Base-by-base conservation (phyloP, 2,113 vertebrate species). In the Halcyon malimbica region DNA sequence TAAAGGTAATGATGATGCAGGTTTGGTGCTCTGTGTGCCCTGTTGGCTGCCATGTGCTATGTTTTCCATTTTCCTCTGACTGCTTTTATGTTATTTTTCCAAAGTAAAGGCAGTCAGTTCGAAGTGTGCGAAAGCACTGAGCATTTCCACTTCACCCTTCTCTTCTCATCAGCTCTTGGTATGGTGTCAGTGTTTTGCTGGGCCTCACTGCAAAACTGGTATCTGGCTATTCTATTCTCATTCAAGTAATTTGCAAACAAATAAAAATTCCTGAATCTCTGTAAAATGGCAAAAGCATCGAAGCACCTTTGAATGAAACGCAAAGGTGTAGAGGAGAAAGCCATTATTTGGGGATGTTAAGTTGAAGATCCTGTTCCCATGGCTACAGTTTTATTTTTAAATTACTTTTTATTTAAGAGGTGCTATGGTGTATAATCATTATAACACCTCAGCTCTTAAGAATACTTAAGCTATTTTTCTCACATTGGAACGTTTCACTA, bases 321-420 rank as follows among this genome's bases (percentile, higher is more conserved):
- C 37, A 75, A 24, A 81, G 56, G 94, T 92, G 64, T 63, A 56
- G 73, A 82, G 35, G 20, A 53, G 51, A 53, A 53, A 53, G 51
- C 51, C 42, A 44, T 83, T 68, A 62, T 90, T 92, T 93, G 53
- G 53, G 80, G 41, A 64, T 62, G 57, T 41, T 64, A 71, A 90
- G 21, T 75, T 79, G 90, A 92, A 65, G 84, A 82, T 79, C 53
- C 39, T 41, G 95, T 97, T 97, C 86, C 95, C 94, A 92, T 97
- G 89, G 54, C 80, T 94, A 96, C 95, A 19, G 81, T 93, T 95
- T 96, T 95, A 96, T 94, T 96, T 96, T 96, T 92, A 91, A 96
- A 75, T 94, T 78, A 87, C 57, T 92, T 92, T 90, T 91, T 87
- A 82, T 91, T 95, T 83, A 41, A 92, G 89, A 76, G 86, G 39